These are phyloP conservation scores for Proctacanthus coquilletti DNA, from an alignment of 1,140 invertebrate species.

Conservation along the genomic window DNA sequence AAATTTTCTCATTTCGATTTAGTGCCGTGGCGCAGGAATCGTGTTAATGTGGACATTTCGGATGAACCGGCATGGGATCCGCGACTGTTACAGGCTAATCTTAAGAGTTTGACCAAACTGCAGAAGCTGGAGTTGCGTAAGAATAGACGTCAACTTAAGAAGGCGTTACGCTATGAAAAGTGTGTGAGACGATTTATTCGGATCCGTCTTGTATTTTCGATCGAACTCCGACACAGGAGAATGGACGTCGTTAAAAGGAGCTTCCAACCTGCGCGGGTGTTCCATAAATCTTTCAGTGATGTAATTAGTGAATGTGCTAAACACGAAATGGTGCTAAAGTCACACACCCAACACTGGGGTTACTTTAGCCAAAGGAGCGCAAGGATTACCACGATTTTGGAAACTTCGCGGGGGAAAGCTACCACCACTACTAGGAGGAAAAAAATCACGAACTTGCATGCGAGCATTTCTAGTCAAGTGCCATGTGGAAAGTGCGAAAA, in stretches of 20 bases:
- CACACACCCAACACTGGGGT: slow-evolving; percentile 11
- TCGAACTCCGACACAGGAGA: slow-evolving; percentile 23
- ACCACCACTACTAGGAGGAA: too few relatives aligned
- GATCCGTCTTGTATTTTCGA: slow-evolving; percentile 23
- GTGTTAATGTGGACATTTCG: slow-evolving; percentile 4
- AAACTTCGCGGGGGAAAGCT: too few relatives aligned
- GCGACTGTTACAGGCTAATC: background rate
- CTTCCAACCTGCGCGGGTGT: slow-evolving; percentile 17
- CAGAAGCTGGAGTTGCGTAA: slow-evolving; percentile 22
- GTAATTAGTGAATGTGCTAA: background rate
- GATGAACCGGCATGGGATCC: slow-evolving; percentile 10
- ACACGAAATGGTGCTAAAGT: background rate
- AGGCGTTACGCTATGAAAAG: slow-evolving; percentile 9
- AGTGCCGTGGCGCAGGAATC: slow-evolving; percentile 21
- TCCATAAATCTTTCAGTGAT: too few relatives aligned
- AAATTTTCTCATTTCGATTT: slow-evolving; percentile 22
- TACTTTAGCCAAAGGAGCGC: slow-evolving; percentile 17
- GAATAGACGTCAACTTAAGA: slow-evolving; percentile 17
- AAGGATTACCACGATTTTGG: too few relatives aligned
- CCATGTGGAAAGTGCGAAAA: too few relatives aligned
- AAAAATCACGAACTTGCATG: too few relatives aligned
- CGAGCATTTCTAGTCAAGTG: too few relatives aligned
- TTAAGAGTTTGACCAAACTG: slow-evolving; percentile 4
- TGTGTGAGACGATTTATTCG: slow-evolving; percentile 16
- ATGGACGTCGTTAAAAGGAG: slow-evolving; percentile 23